Evolutionary conservation across 2,797 vertebrate genomes (phyloP), one percentile per base, ranked within the genome.

Genomic region (Lutjanus argentimaculatus): DNA sequence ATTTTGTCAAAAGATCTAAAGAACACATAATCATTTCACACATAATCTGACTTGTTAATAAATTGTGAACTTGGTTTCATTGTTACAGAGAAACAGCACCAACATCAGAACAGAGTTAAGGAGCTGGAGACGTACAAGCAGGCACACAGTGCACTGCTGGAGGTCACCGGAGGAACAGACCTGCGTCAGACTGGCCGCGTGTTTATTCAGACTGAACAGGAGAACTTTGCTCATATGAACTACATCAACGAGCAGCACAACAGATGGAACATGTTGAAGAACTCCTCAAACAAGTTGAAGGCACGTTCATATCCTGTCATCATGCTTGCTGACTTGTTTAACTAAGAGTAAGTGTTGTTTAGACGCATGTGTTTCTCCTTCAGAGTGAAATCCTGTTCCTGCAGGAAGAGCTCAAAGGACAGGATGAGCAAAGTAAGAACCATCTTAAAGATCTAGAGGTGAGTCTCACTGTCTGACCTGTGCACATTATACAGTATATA

Each of bases 351-450:
- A 0, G 7, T 21, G 30, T n/a, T 46, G 16, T 46, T 62, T 3
- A 66, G 3, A 13, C n/a, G 17, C 36, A 55, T 21, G 7, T 25
- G 45, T 43, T 73, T 59, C 8, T 68, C 14, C 36, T 30, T 30
- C 57, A 73, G 80, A 68, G 64, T 14, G 51, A 67, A 3, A 62
- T 70, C 16, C 15, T 65, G 52, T 12, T 52, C 36, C 46, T 66
- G n/a, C 55, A 71, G 7, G 19, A 76, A 30, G 12, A 66, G 48
- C 49, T 42, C n/a, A 30, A 53, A 71, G 4, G 17, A 30, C 48
- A 13, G 0, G 22, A 56, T 3, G 62, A 76, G n/a, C 53, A 42
- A 40, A 40, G 10, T 3, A 1, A 14, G 2, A 36, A 6, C 22
- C 14, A 19, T 5, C 1, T 66, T 7, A 21, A 52, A 14, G 63